Base-by-base conservation (phyloP, 2,797 vertebrate species). In the Typhlichthys subterraneus region DNA sequence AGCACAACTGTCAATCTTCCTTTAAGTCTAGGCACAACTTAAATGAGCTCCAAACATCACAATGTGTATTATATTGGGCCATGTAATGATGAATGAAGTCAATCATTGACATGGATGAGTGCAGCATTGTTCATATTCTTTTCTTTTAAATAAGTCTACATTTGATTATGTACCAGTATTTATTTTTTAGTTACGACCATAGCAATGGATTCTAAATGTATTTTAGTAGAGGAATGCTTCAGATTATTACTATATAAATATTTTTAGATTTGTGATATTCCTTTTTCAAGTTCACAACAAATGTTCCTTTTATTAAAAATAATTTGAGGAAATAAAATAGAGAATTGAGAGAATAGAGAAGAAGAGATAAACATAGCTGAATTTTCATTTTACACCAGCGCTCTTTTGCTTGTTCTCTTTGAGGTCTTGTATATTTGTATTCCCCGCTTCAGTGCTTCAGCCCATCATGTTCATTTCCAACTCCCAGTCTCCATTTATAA, bases 371-470 rank as follows among this genome's bases (percentile, higher is more conserved):
- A 8, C 38, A 10, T 42, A 7, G 7, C 38, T 42, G 38, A 8
- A 8, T 42, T 10, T 42, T 42, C 38, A 42, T 10, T 8, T 42
- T 42, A 42, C 38, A 7, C 38, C 38, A 10, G 56, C 65, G 57
- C 42, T 53, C 77, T 72, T 75, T 82, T 66, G 71, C 67, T 59
- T 57, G 68, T 87, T 79, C 75, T 79, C 88, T 88, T 84, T 88
- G 85, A 88, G 89, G 89, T 88, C 89, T 92, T 91, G 92, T 93
- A 91, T 92, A 89, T 93, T 93, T 92, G 89, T 85, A 91, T 91
- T 92, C 88, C 82, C 81, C 77, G 85, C 89, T 86, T 85, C 85
- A 81, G 78, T 73, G 90, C 90, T 90, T 90, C 90, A 91, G 92
- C 91, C 91, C 86, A 83, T 88, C 88, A 74, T 87, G 89, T 91